These are phyloP conservation scores for Podarcis cretensis DNA, from an alignment of 2,113 vertebrate genomes.

Conservation along the genomic window DNA sequence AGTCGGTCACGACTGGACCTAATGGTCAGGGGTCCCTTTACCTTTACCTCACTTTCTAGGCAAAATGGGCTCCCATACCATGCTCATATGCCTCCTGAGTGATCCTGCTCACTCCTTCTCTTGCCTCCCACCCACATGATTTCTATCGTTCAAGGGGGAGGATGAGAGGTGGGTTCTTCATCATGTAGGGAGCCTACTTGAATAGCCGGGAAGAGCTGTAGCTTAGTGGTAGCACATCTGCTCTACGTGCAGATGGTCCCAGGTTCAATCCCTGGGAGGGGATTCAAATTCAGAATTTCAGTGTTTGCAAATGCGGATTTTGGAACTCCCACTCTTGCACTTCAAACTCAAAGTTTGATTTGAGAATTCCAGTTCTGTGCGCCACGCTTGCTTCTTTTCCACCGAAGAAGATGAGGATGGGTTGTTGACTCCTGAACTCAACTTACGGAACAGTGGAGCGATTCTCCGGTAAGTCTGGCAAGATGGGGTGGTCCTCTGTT, in stretches of 20 bases:
- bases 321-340: background rate
- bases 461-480: constrained; percentile 88
- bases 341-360: background rate
- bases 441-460: constrained; percentile 88
- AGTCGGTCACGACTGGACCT: too few relatives aligned
- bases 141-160: too few relatives aligned
- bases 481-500: constrained; percentile 82
- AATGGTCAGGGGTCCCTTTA: too few relatives aligned
- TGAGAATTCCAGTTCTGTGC: background rate
- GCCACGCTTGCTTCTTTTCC: background rate
- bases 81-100: background rate
- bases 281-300: too few relatives aligned
- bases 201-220: too few relatives aligned
- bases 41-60: background rate
- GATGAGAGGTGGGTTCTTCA: too few relatives aligned
- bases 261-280: too few relatives aligned
- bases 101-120: too few relatives aligned
- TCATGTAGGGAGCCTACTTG: too few relatives aligned
- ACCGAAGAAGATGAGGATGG: background rate
- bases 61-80: background rate
- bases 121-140: too few relatives aligned
- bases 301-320: background rate
- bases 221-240: too few relatives aligned
- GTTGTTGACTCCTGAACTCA: background rate
- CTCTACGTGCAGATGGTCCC: too few relatives aligned